phyloP scores from a whole-genome alignment of 1,140 invertebrate genomes.

The Tetragonula clypearis region DNA sequence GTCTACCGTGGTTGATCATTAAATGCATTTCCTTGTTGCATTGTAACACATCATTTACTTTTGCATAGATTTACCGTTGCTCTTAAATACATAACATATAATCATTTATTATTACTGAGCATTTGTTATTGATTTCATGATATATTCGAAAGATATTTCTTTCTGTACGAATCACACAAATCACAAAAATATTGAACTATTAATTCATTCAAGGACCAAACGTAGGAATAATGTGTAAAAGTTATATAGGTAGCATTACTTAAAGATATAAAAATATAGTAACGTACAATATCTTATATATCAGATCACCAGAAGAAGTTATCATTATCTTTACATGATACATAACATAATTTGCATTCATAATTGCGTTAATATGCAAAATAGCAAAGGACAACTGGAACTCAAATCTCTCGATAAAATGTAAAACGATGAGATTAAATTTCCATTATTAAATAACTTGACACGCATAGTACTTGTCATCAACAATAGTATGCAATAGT shows the following conservation, averaged over 20 bases:
- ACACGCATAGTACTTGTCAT: background rate
- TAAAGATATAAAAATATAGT: background rate
- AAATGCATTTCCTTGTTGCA: conserved; percentile 1
- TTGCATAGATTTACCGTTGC: background rate
- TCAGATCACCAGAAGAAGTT: background rate
- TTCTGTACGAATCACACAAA: background rate
- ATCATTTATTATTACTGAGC: background rate
- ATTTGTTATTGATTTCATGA: background rate
- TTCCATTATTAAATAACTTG: background rate
- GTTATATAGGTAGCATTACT: background rate
- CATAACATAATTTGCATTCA: background rate
- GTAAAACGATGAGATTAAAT: background rate
- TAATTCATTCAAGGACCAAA: background rate
- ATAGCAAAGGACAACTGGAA: background rate
- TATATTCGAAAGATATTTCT: background rate
- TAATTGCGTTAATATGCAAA: background rate
- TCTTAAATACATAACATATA: background rate
- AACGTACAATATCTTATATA: background rate
- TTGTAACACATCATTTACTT: background rate
- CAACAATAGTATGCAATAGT: no score
- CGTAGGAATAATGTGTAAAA: background rate
- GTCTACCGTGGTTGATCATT: background rate
- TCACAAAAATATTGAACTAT: background rate
- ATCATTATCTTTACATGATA: background rate
- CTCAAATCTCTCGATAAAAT: background rate